Percentiles rank a stretch among this genome's conserved stretches.
Evolutionary conservation across 2,113 vertebrate genomes (phyloP).

Genomic region (Centropristis striata): DNA sequence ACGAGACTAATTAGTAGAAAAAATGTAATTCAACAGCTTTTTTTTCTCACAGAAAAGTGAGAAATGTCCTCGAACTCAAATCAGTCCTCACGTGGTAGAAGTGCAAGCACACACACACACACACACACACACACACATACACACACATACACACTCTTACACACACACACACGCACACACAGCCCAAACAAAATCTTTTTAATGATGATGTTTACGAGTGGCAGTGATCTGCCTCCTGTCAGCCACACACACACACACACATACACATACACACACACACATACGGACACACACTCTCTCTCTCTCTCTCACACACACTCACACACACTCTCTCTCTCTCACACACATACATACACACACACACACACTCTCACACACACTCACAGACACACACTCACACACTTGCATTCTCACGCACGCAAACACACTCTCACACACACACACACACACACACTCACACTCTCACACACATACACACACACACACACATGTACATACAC

Average conservation of each 20-base stretch:
- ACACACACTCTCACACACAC: constrained; percentile 23
- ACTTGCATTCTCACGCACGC: too few species aligned
- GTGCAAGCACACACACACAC: not conserved
- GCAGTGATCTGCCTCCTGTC: constrained; percentile 52
- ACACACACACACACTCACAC: constrained; percentile 22
- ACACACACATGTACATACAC: constrained; percentile 23
- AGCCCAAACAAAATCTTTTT: constrained; percentile 14
- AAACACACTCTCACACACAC: too few species aligned
- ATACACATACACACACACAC: constrained; percentile 22
- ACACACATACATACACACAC: constrained; percentile 22
- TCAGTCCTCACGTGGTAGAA: not conserved
- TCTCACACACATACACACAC: constrained; percentile 20
- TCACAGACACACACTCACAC: constrained; percentile 24
- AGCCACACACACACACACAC: constrained; percentile 25
- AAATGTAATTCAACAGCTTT: not conserved
- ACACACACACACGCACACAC: constrained; percentile 17
- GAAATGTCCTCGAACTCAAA: not conserved
- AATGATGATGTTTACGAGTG: constrained; percentile 47
- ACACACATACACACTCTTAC: constrained; percentile 27
- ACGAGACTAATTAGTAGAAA: not conserved
- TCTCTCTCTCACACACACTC: too few species aligned
- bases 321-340: too few species aligned
- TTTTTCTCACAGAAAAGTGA: not conserved
- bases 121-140: constrained; percentile 24
- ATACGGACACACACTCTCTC: constrained; percentile 26